phyloP scores from a whole-genome alignment of 1,140 invertebrate species.

The Notospermus geniculatus region DNA sequence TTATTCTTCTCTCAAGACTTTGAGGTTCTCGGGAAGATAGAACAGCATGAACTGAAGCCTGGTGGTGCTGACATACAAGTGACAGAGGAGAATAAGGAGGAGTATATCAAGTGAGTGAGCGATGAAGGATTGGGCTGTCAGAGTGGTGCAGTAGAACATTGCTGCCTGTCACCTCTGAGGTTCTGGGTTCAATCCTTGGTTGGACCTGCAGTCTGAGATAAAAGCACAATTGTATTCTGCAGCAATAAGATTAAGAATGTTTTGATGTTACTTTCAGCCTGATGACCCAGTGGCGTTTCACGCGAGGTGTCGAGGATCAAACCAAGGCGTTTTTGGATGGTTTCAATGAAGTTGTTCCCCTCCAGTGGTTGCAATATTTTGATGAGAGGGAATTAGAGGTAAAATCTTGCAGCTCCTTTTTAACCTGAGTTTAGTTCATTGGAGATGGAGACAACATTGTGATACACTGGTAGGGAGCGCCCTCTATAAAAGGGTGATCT shows the following conservation, averaged over 20 bases:
- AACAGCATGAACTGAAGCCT: slow-evolving; percentile 82
- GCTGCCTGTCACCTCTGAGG: too few species aligned
- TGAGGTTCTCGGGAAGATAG: slow-evolving; percentile 91
- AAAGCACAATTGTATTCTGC: too few species aligned
- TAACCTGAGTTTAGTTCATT: too few species aligned
- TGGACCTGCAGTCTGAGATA: too few species aligned
- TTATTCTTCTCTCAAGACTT: slow-evolving; percentile 97
- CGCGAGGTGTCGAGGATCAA: slow-evolving; percentile 91
- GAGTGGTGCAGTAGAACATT: too few species aligned
- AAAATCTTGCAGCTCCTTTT: slow-evolving; percentile 11
- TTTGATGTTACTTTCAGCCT: slow-evolving; percentile 57
- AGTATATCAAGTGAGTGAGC: slow-evolving; percentile 80
- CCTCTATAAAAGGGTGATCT: too few species aligned
- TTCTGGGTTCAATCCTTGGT: too few species aligned
- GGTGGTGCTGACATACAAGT: slow-evolving; percentile 82
- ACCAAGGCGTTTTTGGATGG: slow-evolving; percentile 82
- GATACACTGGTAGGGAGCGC: too few species aligned
- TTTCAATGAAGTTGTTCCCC: slow-evolving; percentile 92
- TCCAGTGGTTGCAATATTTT: slow-evolving; percentile 96
- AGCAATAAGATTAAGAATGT: too few species aligned
- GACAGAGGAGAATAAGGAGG: slow-evolving; percentile 89
- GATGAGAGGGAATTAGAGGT: slow-evolving; percentile 90
- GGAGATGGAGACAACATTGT: too few species aligned
- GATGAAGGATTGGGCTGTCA: too few species aligned
- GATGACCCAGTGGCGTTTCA: slow-evolving; percentile 94